Conservation (phyloP, 2,797 vertebrate species). For the Nannoperca obscura region DNA sequence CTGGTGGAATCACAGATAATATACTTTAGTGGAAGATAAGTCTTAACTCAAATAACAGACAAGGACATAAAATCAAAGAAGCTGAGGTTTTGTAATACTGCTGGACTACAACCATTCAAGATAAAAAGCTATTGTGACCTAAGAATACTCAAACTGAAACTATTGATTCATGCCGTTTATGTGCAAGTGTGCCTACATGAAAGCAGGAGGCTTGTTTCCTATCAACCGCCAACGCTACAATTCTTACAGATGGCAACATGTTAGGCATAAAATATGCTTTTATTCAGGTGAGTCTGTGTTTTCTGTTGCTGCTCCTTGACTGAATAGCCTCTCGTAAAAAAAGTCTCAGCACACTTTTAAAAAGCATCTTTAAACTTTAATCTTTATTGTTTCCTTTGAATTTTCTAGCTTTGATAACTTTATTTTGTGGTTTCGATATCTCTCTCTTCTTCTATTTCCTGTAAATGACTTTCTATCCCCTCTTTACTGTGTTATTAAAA, state of each 20-base stretch:
- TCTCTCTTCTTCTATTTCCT: not conserved
- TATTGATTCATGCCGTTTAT: not conserved
- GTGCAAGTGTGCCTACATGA: not conserved
- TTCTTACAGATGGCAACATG: not conserved
- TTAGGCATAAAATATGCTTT: not conserved
- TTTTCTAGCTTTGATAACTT: not conserved
- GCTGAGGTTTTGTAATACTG: too few relatives aligned
- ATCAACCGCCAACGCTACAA: not conserved
- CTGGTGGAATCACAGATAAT: too few relatives aligned
- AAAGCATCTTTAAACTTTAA: not conserved
- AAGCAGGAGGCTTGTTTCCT: not conserved
- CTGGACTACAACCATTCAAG: too few relatives aligned
- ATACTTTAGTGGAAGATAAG: too few relatives aligned
- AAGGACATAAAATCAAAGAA: too few relatives aligned
- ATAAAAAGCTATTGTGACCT: too few relatives aligned
- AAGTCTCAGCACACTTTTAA: not conserved
- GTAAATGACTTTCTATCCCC: not conserved
- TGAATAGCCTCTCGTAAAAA: not conserved
- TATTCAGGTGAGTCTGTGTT: not conserved
- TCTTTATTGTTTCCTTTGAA: not conserved
- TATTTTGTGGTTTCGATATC: constrained; percentile 1
- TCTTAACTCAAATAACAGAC: too few relatives aligned
- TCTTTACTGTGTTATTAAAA: not conserved
- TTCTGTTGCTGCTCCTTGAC: not conserved
- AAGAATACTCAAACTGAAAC: not conserved